These are phyloP conservation scores for Sinodicranocentrus sp. DNA, from an alignment of 2,888 invertebrate species.

Conservation along the genomic window DNA sequence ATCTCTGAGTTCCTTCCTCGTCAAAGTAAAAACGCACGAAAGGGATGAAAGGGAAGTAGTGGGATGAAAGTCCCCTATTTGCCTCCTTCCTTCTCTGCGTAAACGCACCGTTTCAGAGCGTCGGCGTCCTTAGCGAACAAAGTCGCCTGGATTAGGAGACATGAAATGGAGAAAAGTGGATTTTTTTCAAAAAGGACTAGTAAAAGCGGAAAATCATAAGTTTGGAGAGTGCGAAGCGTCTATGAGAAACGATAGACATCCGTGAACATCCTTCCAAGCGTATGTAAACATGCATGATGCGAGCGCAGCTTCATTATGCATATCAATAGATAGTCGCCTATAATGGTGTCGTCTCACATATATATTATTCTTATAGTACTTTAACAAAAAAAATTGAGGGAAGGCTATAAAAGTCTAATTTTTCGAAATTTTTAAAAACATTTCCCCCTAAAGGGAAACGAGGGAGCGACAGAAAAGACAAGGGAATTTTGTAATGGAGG, in stretches of 20 bases:
- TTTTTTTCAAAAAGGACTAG: background rate
- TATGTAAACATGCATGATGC: conserved; percentile 29
- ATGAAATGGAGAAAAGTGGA: conserved; percentile 13
- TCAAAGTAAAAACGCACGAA: conserved; percentile 17
- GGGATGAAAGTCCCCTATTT: background rate
- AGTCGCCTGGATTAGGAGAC: background rate
- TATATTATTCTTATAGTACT: conserved; percentile 66
- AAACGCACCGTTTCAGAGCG: background rate
- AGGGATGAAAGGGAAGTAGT: too few relatives aligned
- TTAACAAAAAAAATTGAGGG: conserved; percentile 45
- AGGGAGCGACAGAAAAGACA: background rate
- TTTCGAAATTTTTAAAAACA: background rate
- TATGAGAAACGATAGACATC: conserved; percentile 66
- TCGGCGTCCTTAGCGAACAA: conserved; percentile 17
- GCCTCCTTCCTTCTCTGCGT: background rate
- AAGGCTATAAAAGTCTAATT: conserved; percentile 5
- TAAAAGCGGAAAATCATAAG: conserved; percentile 1
- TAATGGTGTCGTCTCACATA: conserved; percentile 64
- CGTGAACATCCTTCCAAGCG: conserved; percentile 57
- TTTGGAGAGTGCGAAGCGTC: background rate
- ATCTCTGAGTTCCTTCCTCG: background rate
- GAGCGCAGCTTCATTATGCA: conserved; percentile 11
- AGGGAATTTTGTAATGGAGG: conserved; percentile 18
- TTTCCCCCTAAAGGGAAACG: background rate
- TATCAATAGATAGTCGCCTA: conserved; percentile 56